Evolutionary conservation across 2,797 vertebrate species (phyloP).

Genomic region (Chaenodraco wilsoni): DNA sequence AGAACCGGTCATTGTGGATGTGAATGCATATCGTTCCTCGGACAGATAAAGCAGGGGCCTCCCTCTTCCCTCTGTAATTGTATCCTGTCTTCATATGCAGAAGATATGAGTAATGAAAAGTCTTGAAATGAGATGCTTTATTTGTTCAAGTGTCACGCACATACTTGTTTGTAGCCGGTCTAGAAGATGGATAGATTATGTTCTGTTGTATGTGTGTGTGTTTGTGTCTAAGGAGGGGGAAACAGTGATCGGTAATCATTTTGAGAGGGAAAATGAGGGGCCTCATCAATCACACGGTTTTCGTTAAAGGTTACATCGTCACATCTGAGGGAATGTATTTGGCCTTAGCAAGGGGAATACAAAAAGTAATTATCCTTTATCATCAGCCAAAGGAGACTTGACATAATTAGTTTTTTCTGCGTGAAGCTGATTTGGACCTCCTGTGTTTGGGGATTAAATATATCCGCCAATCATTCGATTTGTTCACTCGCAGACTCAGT

Average conservation of each 20-base stretch:
- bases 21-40: constrained; percentile 52
- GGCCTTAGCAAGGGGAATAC: constrained; percentile 76
- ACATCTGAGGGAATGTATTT: constrained; percentile 76
- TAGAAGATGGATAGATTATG: constrained; percentile 51
- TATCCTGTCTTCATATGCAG: constrained; percentile 49
- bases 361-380: constrained; percentile 87
- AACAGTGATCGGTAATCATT: constrained; percentile 83
- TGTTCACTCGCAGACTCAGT: constrained; percentile 34
- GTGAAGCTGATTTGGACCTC: constrained; percentile 75
- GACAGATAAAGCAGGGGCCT: constrained; percentile 62
- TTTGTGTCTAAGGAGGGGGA: constrained; percentile 28
- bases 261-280: constrained; percentile 71
- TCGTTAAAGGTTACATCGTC: constrained; percentile 84
- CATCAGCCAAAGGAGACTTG: constrained; percentile 83
- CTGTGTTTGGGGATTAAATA: constrained; percentile 77
- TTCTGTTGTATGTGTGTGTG: constrained; percentile 15
- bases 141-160: constrained; percentile 47
- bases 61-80: constrained; percentile 63
- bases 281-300: constrained; percentile 83
- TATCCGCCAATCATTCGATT: constrained; percentile 63
- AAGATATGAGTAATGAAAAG: constrained; percentile 75
- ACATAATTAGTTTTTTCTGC: constrained; percentile 81
- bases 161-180: constrained; percentile 56
- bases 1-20: constrained; percentile 59
- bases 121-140: constrained; percentile 53